A percentile compares a stretch with the other conserved stretches of the same genome.
Conservation (phyloP, 2,797 vertebrate species). For the Hyperoplus immaculatus region DNA sequence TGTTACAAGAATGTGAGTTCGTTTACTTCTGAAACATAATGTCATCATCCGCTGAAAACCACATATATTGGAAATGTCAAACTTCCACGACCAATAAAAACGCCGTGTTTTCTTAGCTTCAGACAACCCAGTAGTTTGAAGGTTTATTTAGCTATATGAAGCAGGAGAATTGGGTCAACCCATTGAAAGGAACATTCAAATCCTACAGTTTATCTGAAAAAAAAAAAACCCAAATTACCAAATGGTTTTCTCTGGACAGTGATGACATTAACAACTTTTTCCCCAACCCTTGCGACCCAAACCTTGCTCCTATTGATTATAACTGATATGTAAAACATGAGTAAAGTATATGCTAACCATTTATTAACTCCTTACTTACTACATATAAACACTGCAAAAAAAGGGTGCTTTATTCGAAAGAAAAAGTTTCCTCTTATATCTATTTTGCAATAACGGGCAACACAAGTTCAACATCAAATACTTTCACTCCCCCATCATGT, state of each 20-base stretch:
- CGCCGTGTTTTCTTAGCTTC: not conserved
- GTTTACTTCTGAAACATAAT: not conserved
- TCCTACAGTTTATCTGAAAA: not conserved
- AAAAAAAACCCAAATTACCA: not conserved
- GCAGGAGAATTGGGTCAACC: not conserved
- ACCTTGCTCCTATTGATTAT: not conserved
- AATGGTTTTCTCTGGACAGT: not conserved
- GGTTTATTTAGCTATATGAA: constrained; percentile 6
- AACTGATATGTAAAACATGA: not conserved
- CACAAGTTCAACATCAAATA: not conserved
- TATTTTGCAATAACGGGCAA: not conserved
- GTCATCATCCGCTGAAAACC: not conserved
- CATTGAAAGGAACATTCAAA: not conserved
- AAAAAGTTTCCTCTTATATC: not conserved
- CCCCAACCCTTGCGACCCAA: too few species aligned
- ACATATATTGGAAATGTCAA: not conserved
- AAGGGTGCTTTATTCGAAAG: not conserved
- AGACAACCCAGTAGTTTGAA: not conserved
- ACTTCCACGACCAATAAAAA: not conserved
- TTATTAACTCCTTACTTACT: not conserved
- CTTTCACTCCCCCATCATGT: not conserved
- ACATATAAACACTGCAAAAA: not conserved
- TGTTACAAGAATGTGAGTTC: not conserved
- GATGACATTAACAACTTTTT: not conserved
- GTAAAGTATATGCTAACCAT: not conserved